A percentile compares a stretch with the other conserved stretches of the same genome.
These are phyloP conservation scores for Dioctria linearis DNA, from an alignment of 2,888 invertebrate genomes.

Conservation along the genomic window DNA sequence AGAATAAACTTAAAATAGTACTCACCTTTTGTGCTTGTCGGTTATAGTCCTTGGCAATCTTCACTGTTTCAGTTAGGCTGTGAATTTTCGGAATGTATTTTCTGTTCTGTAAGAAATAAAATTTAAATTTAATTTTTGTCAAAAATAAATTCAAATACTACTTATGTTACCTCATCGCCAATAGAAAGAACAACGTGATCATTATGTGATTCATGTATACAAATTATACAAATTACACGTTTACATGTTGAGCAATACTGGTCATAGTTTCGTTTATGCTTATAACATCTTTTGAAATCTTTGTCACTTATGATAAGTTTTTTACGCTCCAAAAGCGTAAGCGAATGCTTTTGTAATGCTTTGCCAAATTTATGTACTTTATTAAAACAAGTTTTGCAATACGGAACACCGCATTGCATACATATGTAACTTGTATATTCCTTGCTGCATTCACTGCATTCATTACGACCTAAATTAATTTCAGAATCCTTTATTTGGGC, in stretches of 20 bases:
- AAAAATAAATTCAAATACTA: neutral
- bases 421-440: slow-evolving; percentile 63
- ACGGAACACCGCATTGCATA: slow-evolving; percentile 65
- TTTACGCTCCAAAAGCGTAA: slow-evolving; percentile 54
- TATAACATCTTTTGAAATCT: slow-evolving; percentile 59
- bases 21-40: slow-evolving; percentile 64
- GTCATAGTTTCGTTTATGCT: slow-evolving; percentile 59
- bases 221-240: slow-evolving; percentile 60
- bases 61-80: slow-evolving; percentile 62
- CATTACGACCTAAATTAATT: slow-evolving; percentile 49
- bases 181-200: slow-evolving; percentile 59
- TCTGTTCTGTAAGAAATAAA: slow-evolving; percentile 61
- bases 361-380: slow-evolving; percentile 65
- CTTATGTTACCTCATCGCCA: slow-evolving; percentile 61
- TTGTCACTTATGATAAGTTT: slow-evolving; percentile 56
- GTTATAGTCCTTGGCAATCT: slow-evolving; percentile 61
- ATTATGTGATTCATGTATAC: slow-evolving; percentile 61
- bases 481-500: slow-evolving; percentile 57
- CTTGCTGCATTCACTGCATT: slow-evolving; percentile 66
- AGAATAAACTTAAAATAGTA: neutral
- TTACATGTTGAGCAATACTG: slow-evolving; percentile 63
- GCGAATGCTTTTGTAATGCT: slow-evolving; percentile 64
- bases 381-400: slow-evolving; percentile 65
- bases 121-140: neutral
- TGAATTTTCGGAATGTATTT: slow-evolving; percentile 60